A percentile compares a stretch with the other conserved stretches of the same genome.
Conservation (phyloP, 2,797 vertebrate genomes). For the Phoxinus dragarum region DNA sequence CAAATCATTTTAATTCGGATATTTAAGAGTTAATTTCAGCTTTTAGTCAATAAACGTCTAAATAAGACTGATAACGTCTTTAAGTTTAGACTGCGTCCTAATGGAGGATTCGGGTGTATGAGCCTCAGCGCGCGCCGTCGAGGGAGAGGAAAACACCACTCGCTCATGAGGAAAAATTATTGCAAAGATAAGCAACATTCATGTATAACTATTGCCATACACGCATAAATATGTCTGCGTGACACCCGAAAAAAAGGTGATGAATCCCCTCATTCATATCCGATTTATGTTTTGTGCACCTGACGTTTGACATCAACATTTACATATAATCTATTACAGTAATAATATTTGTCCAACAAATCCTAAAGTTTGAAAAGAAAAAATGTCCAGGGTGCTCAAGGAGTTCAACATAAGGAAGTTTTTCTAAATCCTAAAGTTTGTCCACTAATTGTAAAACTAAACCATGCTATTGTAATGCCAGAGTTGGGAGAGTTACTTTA, state of each 20-base stretch:
- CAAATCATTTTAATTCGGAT: too few species aligned
- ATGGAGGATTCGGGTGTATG: not conserved
- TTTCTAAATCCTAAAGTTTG: not conserved
- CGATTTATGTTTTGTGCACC: not conserved
- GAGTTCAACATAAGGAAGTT: too few species aligned
- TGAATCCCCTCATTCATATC: not conserved
- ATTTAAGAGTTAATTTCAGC: not conserved
- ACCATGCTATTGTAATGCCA: not conserved
- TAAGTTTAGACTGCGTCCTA: not conserved
- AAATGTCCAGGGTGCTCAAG: too few species aligned
- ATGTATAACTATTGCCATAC: not conserved
- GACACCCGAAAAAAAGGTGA: not conserved
- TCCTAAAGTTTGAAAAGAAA: too few species aligned
- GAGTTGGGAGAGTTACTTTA: not conserved
- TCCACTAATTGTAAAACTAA: not conserved
- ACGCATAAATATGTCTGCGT: slow-evolving; percentile 1
- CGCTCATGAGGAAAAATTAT: not conserved
- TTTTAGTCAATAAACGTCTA: not conserved
- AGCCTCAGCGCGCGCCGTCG: not conserved
- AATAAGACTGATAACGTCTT: not conserved
- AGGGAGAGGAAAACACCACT: not conserved
- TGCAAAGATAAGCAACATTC: not conserved
- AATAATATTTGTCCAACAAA: not conserved
- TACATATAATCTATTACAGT: not conserved
- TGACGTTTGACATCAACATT: not conserved